Base-by-base conservation (phyloP, 2,797 vertebrate genomes). In the Rhinophrynus dorsalis region DNA sequence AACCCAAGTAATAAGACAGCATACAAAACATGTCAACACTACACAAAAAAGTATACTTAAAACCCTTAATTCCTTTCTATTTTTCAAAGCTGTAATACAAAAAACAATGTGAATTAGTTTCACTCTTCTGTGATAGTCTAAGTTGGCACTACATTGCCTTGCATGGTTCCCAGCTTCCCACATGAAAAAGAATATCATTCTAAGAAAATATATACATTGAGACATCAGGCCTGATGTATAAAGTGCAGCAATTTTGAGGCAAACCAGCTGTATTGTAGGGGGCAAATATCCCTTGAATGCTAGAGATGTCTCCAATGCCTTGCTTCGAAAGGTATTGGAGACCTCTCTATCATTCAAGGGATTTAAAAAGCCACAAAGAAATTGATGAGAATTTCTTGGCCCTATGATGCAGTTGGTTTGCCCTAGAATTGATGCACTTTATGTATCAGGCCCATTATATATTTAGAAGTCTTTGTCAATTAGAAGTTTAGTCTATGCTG, bases 401-500 rank as follows among this genome's bases (percentile, higher is more conserved):
- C n/a, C n/a, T n/a, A n/a, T n/a, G n/a, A n/a, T n/a, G n/a, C n/a
- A n/a, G n/a, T n/a, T n/a, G n/a, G n/a, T n/a, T n/a, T n/a, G n/a
- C n/a, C n/a, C n/a, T n/a, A n/a, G n/a, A n/a, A n/a, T n/a, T n/a
- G n/a, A n/a, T n/a, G n/a, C n/a, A n/a, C n/a, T n/a, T n/a, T n/a
- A n/a, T n/a, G n/a, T n/a, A n/a, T n/a, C n/a, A n/a, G n/a, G n/a
- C n/a, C n/a, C n/a, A n/a, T n/a, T n/a, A n/a, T n/a, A n/a, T n/a
- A 61, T 78, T 58, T 61, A 79, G 42, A 54, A 48, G 78, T 84
- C 69, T 65, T 78, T 74, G 75, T 48, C 27, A 29, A 17, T 0
- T 10, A 12, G 21, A 20, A 23, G 32, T 17, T 54, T 12, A 80
- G 64, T 79, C 82, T 89, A 89, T 15, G 81, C 85, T 2, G 84